phyloP scores from a whole-genome alignment of 2,113 vertebrate genomes.

The Brachyistius frenatus region DNA sequence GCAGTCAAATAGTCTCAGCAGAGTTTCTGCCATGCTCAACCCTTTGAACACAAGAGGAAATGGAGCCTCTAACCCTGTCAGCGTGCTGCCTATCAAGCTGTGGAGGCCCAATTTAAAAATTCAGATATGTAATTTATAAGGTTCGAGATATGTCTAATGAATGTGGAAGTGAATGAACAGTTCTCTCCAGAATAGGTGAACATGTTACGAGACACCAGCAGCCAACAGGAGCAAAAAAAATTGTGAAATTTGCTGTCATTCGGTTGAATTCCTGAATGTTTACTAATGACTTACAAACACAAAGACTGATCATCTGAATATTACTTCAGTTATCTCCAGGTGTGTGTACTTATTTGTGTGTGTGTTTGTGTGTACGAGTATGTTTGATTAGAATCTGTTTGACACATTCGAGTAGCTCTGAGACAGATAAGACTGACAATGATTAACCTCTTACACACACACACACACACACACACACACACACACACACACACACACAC shows the following conservation, averaged over 20 bases:
- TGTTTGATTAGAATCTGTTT: slow-evolving; percentile 50
- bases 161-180: background rate
- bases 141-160: slow-evolving; percentile 8
- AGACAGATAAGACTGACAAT: slow-evolving; percentile 43
- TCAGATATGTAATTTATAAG: slow-evolving; percentile 54
- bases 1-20: slow-evolving; percentile 66
- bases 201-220: too few species aligned
- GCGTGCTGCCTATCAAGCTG: slow-evolving; percentile 50
- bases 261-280: too few species aligned
- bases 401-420: slow-evolving; percentile 34
- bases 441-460: slow-evolving; percentile 27
- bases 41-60: slow-evolving; percentile 64
- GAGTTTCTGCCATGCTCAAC: slow-evolving; percentile 48
- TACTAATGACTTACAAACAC: too few species aligned
- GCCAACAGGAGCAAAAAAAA: too few species aligned
- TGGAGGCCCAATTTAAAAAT: slow-evolving; percentile 47
- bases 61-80: slow-evolving; percentile 60
- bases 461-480: background rate
- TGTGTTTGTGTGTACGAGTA: slow-evolving; percentile 9
- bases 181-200: slow-evolving; percentile 1
- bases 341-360: background rate
- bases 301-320: background rate
- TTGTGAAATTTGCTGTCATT: too few species aligned
- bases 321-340: background rate
- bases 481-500: slow-evolving; percentile 23